A percentile compares a stretch with the other conserved stretches of the same genome.
phyloP scores from a whole-genome alignment of 53 echinoderm and acorn worm genomes.

The Temnopleurus reevesii region DNA sequence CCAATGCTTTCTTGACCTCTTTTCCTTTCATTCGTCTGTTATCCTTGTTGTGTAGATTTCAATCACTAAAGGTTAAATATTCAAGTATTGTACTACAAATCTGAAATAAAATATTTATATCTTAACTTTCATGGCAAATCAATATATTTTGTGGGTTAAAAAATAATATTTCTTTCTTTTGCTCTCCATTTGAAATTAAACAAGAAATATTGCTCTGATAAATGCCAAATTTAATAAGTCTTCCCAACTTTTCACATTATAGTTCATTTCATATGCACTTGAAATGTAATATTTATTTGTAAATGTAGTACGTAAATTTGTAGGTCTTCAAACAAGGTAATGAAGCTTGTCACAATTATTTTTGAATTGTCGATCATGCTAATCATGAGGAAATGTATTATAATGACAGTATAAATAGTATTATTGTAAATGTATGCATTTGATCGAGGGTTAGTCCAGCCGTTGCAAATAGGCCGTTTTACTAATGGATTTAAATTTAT shows the following conservation, averaged over 20 bases:
- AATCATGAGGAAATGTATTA: no score
- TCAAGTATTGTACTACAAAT: slow-evolving; percentile 5
- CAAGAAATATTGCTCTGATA: slow-evolving; percentile 22
- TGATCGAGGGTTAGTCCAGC: no score
- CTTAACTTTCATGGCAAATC: not conserved
- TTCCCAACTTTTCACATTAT: slow-evolving; percentile 15
- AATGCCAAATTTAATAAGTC: slow-evolving; percentile 52
- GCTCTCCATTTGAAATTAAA: not conserved
- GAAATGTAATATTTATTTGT: not conserved
- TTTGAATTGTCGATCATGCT: no score
- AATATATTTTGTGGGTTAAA: not conserved
- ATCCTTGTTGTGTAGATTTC: not conserved
- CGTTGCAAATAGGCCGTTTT: no score
- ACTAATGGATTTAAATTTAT: no score
- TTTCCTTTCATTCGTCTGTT: no score
- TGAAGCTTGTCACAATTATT: not conserved
- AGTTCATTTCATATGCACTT: not conserved
- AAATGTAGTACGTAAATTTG: not conserved
- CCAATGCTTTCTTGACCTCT: no score
- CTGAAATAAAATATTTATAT: slow-evolving; percentile 9
- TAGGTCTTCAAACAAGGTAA: not conserved
- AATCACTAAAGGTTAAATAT: not conserved
- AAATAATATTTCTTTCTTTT: not conserved
- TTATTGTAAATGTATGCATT: not conserved
- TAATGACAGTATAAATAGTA: no score